A percentile compares a stretch with the other conserved stretches of the same genome.
These are phyloP conservation scores for Lasioglossum zephyrum DNA, from an alignment of 2,888 invertebrate species.

Conservation along the genomic window DNA sequence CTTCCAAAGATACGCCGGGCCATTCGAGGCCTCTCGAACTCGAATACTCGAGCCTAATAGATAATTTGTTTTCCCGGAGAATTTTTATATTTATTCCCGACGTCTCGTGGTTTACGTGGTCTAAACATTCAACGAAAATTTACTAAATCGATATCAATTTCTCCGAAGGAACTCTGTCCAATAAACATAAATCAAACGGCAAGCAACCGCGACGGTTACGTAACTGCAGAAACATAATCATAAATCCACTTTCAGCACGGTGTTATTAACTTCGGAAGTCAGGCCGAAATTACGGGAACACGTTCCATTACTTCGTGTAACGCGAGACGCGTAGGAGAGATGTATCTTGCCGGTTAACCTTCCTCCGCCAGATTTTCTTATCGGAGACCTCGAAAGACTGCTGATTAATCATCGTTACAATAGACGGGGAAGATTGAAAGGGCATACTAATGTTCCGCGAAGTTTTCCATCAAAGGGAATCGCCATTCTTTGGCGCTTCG, in stretches of 20 bases:
- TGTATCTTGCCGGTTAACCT: not conserved
- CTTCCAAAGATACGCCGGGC: not conserved
- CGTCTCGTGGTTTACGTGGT: too few species aligned
- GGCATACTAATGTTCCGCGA: not conserved
- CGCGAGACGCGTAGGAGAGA: constrained; percentile 3
- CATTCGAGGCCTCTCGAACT: not conserved
- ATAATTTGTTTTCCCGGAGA: not conserved
- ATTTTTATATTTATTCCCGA: too few species aligned
- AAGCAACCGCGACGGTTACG: not conserved
- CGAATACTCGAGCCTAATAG: not conserved
- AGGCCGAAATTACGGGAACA: constrained; percentile 19
- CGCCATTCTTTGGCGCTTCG: not conserved
- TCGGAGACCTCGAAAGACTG: not conserved
- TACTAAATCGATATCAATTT: not conserved
- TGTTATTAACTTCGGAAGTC: not conserved
- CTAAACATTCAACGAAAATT: too few species aligned
- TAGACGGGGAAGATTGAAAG: not conserved
- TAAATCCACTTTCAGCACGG: constrained; percentile 14
- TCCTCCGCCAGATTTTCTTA: not conserved
- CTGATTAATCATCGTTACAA: not conserved
- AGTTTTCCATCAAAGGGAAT: not conserved
- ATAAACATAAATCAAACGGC: not conserved
- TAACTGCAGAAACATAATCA: constrained; percentile 20
- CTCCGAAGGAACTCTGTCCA: not conserved
- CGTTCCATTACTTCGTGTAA: constrained; percentile 6